These are phyloP conservation scores for Puntigrus tetrazona DNA, from an alignment of 2,113 vertebrate genomes.

Conservation along the genomic window DNA sequence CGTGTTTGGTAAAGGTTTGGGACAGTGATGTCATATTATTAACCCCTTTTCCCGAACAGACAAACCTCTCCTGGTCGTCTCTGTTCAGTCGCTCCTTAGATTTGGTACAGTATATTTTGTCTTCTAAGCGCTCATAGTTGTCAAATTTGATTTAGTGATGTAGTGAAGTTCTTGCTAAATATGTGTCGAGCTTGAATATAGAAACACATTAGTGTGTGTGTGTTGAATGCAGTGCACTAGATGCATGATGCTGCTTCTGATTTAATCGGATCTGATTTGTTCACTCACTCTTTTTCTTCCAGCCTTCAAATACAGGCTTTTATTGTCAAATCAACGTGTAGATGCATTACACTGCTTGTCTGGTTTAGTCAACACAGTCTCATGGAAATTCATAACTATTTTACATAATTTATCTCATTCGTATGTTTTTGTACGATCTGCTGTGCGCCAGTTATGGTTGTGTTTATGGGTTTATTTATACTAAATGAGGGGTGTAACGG, in stretches of 20 bases:
- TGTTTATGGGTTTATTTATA: no score
- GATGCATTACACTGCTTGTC: not conserved
- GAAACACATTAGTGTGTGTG: not conserved
- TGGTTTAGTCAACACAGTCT: not conserved
- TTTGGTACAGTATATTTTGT: conserved; percentile 78
- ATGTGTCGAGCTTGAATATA: not conserved
- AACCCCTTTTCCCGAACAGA: conserved; percentile 76
- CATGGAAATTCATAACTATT: no score
- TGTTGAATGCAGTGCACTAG: conserved; percentile 23
- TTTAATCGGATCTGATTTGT: not conserved
- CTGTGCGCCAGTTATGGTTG: no score
- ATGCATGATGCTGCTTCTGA: not conserved
- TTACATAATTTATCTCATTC: no score
- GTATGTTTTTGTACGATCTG: no score
- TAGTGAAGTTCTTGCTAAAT: not conserved
- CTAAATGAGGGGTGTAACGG: no score
- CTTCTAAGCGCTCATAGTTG: conserved; percentile 13
- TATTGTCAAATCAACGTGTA: not conserved
- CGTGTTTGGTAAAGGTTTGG: not conserved
- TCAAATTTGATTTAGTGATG: conserved; percentile 12
- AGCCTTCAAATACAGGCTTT: not conserved
- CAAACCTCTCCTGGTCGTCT: conserved; percentile 82
- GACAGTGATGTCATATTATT: conserved; percentile 52
- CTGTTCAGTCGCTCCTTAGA: conserved; percentile 83
- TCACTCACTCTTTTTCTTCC: not conserved